These are phyloP conservation scores for Ostrea edulis DNA, from an alignment of 1,140 invertebrate genomes.

Conservation along the genomic window DNA sequence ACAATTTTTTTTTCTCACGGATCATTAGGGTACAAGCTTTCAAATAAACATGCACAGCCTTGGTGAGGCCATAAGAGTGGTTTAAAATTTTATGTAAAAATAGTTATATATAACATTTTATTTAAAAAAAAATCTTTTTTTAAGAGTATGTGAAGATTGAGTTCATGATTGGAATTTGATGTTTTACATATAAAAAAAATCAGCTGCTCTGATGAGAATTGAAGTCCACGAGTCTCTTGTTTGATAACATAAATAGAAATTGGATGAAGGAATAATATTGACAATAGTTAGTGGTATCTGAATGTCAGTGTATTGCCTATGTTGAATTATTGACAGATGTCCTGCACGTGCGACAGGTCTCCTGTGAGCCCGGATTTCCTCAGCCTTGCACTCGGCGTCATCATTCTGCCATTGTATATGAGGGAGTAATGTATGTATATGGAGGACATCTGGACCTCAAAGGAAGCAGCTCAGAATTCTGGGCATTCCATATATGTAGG, in stretches of 20 bases:
- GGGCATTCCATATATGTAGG: constrained; percentile 93
- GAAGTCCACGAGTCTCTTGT: too few relatives aligned
- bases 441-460: constrained; percentile 93
- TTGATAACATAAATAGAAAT: too few relatives aligned
- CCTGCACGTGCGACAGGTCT: constrained; percentile 60
- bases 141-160: too few relatives aligned
- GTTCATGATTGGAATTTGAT: too few relatives aligned
- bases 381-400: constrained; percentile 89
- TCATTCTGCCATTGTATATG: constrained; percentile 90
- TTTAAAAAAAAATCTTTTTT: too few relatives aligned
- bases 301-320: background rate
- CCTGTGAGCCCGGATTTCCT: constrained; percentile 50
- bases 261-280: background rate
- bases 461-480: constrained; percentile 90
- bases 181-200: too few relatives aligned
- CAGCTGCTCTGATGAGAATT: too few relatives aligned
- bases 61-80: background rate
- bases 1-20: too few relatives aligned
- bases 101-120: background rate
- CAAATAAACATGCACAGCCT: too few relatives aligned
- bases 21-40: too few relatives aligned
- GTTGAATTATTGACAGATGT: constrained; percentile 60
- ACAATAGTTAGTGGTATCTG: background rate
- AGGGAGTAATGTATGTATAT: constrained; percentile 90
- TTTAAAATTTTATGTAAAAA: background rate